Conservation (phyloP, 92 coral and sea anemone genomes). For the Palythoa grandis region DNA sequence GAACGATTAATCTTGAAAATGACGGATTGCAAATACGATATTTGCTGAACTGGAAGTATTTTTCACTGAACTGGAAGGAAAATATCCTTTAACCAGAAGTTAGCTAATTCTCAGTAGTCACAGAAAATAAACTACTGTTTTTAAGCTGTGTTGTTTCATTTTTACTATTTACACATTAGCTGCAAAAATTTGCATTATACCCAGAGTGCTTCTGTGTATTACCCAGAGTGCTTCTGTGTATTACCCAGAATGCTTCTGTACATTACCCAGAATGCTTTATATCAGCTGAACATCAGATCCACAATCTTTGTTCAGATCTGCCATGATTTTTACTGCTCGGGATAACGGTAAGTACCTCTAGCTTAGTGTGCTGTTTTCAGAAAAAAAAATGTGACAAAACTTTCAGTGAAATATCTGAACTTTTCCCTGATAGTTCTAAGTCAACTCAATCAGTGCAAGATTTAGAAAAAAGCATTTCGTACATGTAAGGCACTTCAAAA, state of each 20-base stretch:
- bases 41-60: conserved; percentile 10
- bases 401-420: no score
- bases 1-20: background rate
- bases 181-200: background rate
- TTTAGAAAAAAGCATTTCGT: no score
- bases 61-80: conserved; percentile 33
- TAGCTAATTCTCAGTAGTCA: conserved; percentile 9
- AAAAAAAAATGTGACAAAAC: no score
- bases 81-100: conserved; percentile 31
- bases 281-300: conserved; percentile 22
- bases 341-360: no score
- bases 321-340: conserved; percentile 11
- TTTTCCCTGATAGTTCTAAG: no score
- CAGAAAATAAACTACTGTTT: conserved; percentile 22
- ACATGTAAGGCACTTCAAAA: no score
- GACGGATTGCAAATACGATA: background rate
- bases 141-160: conserved; percentile 19
- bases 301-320: conserved; percentile 41
- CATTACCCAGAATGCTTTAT: conserved; percentile 25
- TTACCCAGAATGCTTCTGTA: no score
- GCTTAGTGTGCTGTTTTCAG: background rate
- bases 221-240: background rate
- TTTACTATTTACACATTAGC: conserved; percentile 25
- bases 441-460: no score
- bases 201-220: no score